A percentile compares a stretch with the other conserved stretches of the same genome.
Conservation (phyloP, 2,113 vertebrate genomes). For the Stigmatopora argus region DNA sequence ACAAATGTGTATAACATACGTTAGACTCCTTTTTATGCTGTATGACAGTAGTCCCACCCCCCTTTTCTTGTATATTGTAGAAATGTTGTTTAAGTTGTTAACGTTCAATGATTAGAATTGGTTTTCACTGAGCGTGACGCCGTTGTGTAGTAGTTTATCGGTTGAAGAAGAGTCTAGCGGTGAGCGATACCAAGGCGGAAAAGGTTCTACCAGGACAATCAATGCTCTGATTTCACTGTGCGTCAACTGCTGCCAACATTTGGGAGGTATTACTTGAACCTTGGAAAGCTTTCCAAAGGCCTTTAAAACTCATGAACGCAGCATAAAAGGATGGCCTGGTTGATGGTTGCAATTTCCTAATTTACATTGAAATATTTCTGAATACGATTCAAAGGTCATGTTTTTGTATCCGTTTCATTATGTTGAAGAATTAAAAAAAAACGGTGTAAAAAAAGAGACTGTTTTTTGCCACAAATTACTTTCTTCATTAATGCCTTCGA, state of each 20-base stretch:
- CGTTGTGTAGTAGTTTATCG: slow-evolving; percentile 2
- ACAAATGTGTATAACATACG: slow-evolving; percentile 39
- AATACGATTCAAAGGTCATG: slow-evolving; percentile 37
- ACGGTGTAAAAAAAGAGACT: slow-evolving; percentile 39
- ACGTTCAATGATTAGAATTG: slow-evolving; percentile 25
- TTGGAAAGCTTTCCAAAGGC: slow-evolving; percentile 23
- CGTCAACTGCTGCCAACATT: slow-evolving; percentile 21
- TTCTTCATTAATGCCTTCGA: neutral
- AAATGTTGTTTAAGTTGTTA: slow-evolving; percentile 42
- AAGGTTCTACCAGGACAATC: slow-evolving; percentile 14
- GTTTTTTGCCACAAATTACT: neutral
- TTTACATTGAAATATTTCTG: slow-evolving; percentile 19
- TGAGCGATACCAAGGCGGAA: slow-evolving; percentile 8
- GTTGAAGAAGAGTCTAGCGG: slow-evolving; percentile 11
- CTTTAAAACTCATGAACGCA: slow-evolving; percentile 14
- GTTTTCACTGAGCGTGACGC: slow-evolving; percentile 11
- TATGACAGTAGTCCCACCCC: slow-evolving; percentile 44
- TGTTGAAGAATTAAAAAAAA: slow-evolving; percentile 74
- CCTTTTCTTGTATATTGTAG: slow-evolving; percentile 64
- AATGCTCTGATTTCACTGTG: slow-evolving; percentile 9
- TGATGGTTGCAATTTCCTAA: slow-evolving; percentile 1
- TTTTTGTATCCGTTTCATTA: slow-evolving; percentile 70
- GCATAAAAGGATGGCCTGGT: slow-evolving; percentile 8
- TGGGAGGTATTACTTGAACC: slow-evolving; percentile 44
- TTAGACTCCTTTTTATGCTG: slow-evolving; percentile 46